phyloP scores from a whole-genome alignment of 1,140 invertebrate genomes.

The Drosophila truncata region DNA sequence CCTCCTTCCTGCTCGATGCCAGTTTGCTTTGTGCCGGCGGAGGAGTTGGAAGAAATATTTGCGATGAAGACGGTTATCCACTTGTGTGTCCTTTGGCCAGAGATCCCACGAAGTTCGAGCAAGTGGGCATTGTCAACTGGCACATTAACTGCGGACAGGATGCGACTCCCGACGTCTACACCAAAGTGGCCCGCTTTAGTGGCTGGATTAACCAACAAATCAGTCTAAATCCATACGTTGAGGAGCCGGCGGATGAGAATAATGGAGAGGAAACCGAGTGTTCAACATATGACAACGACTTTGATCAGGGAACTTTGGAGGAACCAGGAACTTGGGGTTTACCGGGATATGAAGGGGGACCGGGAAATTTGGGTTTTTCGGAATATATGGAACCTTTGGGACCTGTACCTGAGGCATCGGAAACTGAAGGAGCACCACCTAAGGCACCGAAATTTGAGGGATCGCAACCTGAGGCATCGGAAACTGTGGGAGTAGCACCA shows the following conservation, averaged over 20 bases:
- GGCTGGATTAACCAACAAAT: neutral
- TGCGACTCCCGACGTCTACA: neutral
- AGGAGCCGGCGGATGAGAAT: neutral
- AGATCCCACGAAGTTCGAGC: neutral
- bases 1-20: neutral
- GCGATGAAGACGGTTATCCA: neutral
- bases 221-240: neutral
- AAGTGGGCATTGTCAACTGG: conserved; percentile 2
- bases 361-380: too few species aligned
- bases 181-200: neutral
- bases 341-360: too few species aligned
- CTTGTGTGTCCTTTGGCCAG: neutral
- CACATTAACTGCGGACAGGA: neutral
- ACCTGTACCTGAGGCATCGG: too few species aligned
- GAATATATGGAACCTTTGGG: too few species aligned
- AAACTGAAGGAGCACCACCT: too few species aligned
- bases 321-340: too few species aligned
- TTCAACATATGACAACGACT: too few species aligned
- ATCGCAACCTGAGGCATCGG: too few species aligned
- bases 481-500: too few species aligned
- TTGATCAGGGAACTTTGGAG: too few species aligned
- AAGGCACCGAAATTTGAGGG: too few species aligned
- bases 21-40: conserved; percentile 5
- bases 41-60: neutral
- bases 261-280: neutral